Conservation (phyloP, 2,797 vertebrate genomes). For the Hemibagrus guttatus region DNA sequence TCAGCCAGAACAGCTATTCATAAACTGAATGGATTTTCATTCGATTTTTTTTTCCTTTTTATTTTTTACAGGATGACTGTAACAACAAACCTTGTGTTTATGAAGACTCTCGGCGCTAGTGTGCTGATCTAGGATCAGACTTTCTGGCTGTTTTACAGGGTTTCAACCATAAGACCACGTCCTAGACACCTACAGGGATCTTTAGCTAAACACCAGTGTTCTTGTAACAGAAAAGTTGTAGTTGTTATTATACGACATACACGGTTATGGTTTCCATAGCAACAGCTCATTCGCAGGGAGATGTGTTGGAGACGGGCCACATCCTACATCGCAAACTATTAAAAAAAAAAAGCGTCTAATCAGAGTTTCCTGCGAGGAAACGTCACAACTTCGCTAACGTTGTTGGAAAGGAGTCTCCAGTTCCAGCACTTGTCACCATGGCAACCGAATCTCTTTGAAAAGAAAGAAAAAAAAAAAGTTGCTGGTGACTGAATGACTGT, state of each 20-base stretch:
- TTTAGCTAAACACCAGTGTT: neutral
- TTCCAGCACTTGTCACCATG: neutral
- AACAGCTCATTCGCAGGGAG: neutral
- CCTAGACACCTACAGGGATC: neutral
- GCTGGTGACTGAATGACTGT: neutral
- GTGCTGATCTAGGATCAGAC: neutral
- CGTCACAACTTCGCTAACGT: too few species aligned
- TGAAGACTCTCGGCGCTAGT: neutral
- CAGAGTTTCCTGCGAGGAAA: neutral
- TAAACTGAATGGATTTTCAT: slow-evolving; percentile 8
- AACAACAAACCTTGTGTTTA: slow-evolving; percentile 8
- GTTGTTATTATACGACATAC: neutral
- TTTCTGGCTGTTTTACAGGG: neutral
- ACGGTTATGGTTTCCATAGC: neutral
- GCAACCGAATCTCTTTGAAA: neutral
- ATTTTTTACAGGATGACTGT: neutral
- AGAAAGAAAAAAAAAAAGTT: neutral
- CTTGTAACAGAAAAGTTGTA: neutral
- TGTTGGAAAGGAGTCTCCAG: neutral
- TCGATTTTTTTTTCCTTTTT: neutral
- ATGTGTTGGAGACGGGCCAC: neutral
- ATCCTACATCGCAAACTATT: neutral
- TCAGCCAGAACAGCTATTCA: slow-evolving; percentile 23
- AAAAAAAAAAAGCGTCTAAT: neutral
- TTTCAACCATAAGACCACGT: neutral